Evolutionary conservation across 2,113 vertebrate species (phyloP), one percentile per base, ranked within the genome.

Genomic region (Daboia siamensis): DNA sequence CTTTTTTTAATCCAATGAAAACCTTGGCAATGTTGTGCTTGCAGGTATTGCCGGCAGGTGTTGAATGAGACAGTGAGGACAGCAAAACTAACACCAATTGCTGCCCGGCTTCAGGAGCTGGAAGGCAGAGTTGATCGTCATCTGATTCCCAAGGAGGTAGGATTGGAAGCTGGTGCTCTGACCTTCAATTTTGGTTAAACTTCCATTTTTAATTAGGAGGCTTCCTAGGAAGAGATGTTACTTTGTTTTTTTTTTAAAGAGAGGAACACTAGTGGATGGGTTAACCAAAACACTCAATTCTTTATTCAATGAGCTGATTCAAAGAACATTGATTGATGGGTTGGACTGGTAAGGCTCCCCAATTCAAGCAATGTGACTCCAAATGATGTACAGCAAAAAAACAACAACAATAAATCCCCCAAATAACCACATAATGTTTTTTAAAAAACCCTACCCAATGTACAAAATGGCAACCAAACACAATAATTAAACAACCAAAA

Each of bases 121-220:
- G 99, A 99, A 95, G 99, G 99, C 93, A 99, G 98, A 96, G 98
- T 99, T 0, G 97, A 99, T 93, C 98, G 98, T 1, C 98, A 99
- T 20, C 96, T 98, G 93, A 96, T 99, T 97, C 99, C 99, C 90
- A 99, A 98, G 98, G 98, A 99, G 98, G 99, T 99, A 98, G 92
- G 96, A 92, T 89, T n/a, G 51, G 86, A 92, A 55, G 29, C 69
- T 6, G n/a, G 48, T 90, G 85, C 48, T 89, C 23, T 3, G 9
- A 84, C 48, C n/a, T 61, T 29, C 51, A 88, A 88, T 93, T 29
- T 84, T 93, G 93, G 93, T 86, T 48, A 86, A 86, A 44, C 26
- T 80, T 85, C 69, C 12, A 56, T 69, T 80, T 80, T 89, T 84
- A 3, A 39, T 48, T 91, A 51, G 20, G n/a, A 55, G 10, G 10